Base-by-base conservation (phyloP, 2,888 invertebrate species). In the Antheraea assamensis region DNA sequence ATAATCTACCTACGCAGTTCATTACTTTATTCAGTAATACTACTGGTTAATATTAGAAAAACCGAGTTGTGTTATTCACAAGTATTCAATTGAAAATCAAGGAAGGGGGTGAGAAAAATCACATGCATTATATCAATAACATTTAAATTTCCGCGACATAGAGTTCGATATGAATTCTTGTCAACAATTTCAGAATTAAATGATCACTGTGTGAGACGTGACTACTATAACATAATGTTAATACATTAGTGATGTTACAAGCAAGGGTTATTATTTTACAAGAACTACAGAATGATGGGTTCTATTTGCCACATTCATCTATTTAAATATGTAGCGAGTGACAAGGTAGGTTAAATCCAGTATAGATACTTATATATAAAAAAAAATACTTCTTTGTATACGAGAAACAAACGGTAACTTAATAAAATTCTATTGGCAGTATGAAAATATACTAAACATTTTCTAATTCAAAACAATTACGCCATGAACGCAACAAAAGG, bases 191-290 rank as follows among this genome's bases (percentile, higher is more conserved):
- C 61, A 72, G 64, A 72, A 66, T 72, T 72, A 68, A 79, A 80
- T 81, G 78, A 81, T 79, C 74, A 80, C 83, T 82, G 80, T 42
- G 10, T 80, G n/a, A n/a, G n/a, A n/a, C n/a, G n/a, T n/a, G 81
- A 84, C 80, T 83, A 84, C 80, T 82, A 84, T 83, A 86, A 85
- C 81, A 83, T 81, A 80, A 85, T 87, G 91, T 93, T 93, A 93
- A 89, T 90, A 90, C 74, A 86, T 95, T 95, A 95, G 95, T 95
- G 87, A 78, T 92, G 94, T 95, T 95, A 95, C 95, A 95, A 95
- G 95, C 95, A 92, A 93, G 91, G 95, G 94, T 93, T 93, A 93
- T 89, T 87, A n/a, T 35, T n/a, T n/a, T 35, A 92, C 92, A 90
- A 89, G 83, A 87, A 89, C 84, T 86, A 87, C 81, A 85, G 17